Evolutionary conservation across 2,888 invertebrate species (phyloP).

Genomic region (Euclidia mi): DNA sequence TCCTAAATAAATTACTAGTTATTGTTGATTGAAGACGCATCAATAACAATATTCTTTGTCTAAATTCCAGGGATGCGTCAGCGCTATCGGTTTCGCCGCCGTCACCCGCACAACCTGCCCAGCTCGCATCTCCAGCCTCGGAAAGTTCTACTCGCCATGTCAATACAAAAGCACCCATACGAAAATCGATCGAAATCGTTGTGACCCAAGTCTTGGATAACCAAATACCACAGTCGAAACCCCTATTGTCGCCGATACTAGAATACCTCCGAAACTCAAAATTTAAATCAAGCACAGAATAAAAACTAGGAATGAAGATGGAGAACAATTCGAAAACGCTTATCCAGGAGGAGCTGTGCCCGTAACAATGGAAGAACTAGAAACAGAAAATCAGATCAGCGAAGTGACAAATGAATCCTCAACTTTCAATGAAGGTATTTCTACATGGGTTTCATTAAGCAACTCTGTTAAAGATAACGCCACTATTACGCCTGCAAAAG

Average conservation of each 20-base stretch:
- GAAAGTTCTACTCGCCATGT: slow-evolving; percentile 75
- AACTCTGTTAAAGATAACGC: slow-evolving; percentile 76
- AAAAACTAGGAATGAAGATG: slow-evolving; percentile 80
- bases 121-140: slow-evolving; percentile 39
- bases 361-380: slow-evolving; percentile 91
- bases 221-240: slow-evolving; percentile 72
- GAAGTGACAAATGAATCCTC: slow-evolving; percentile 74
- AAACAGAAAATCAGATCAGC: slow-evolving; percentile 86
- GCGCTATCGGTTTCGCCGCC: slow-evolving; percentile 11
- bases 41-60: too few relatives aligned
- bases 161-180: slow-evolving; percentile 81
- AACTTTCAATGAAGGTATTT: slow-evolving; percentile 92
- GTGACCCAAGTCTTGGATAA: slow-evolving; percentile 89
- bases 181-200: slow-evolving; percentile 90
- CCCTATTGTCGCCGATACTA: slow-evolving; percentile 88
- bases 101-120: slow-evolving; percentile 10
- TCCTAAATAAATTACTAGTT: too few relatives aligned
- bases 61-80: slow-evolving; percentile 30
- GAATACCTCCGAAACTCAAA: slow-evolving; percentile 91
- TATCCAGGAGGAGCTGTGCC: slow-evolving; percentile 93
- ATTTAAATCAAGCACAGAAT: slow-evolving; percentile 85
- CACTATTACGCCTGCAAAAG: slow-evolving; percentile 81
- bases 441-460: slow-evolving; percentile 94
- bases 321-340: slow-evolving; percentile 81
- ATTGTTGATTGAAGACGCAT: too few relatives aligned